Evolutionary conservation across 2,888 invertebrate genomes (phyloP).

Genomic region (Horisme vitalbata): DNA sequence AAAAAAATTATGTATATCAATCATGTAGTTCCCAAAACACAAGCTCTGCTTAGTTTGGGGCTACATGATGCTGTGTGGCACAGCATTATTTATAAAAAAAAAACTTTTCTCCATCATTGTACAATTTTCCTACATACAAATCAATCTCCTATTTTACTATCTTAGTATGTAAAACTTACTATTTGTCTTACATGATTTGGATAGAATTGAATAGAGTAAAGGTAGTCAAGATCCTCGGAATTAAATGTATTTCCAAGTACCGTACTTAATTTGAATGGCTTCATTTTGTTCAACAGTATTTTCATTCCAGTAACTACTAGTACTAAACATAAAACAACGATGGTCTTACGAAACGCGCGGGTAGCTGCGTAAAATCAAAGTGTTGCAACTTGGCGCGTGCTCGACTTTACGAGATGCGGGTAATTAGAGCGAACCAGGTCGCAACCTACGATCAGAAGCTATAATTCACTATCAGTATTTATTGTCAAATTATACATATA

Average conservation of each 20-base stretch:
- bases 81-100: too few relatives aligned
- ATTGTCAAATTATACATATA: slow-evolving; percentile 4
- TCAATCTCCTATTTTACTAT: too few relatives aligned
- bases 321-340: slow-evolving; percentile 22
- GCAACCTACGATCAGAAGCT: slow-evolving; percentile 41
- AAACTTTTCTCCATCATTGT: too few relatives aligned
- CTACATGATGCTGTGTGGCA: too few relatives aligned
- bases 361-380: slow-evolving; percentile 38
- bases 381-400: slow-evolving; percentile 54
- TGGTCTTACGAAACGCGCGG: slow-evolving; percentile 34
- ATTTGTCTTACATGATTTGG: neutral
- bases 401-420: slow-evolving; percentile 49
- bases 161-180: too few relatives aligned
- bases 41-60: too few relatives aligned
- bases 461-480: slow-evolving; percentile 18
- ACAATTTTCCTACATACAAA: too few relatives aligned
- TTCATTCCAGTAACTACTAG: slow-evolving; percentile 9
- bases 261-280: slow-evolving; percentile 10
- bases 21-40: too few relatives aligned
- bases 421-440: slow-evolving; percentile 49
- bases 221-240: slow-evolving; percentile 1
- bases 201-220: slow-evolving; percentile 8
- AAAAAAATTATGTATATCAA: too few relatives aligned
- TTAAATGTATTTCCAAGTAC: slow-evolving; percentile 8
- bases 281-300: slow-evolving; percentile 15